phyloP scores from a whole-genome alignment of 2,113 vertebrate species.

The Onychorhynchus coronatus region DNA sequence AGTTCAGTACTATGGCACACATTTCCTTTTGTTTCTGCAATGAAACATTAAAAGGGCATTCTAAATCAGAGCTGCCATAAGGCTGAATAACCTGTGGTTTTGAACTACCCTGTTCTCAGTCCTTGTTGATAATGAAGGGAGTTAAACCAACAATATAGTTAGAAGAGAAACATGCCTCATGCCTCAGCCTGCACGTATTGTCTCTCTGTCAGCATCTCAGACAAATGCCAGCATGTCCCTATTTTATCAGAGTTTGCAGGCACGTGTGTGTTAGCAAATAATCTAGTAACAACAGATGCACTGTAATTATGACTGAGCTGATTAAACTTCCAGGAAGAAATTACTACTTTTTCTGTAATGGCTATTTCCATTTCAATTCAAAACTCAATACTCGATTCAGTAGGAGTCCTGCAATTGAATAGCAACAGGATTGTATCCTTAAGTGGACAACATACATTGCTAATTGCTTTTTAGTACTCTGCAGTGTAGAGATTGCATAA shows the following conservation, averaged over 20 bases:
- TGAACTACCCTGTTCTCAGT: background rate
- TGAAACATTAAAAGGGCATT: background rate
- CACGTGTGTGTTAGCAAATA: constrained; percentile 20
- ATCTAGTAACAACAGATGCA: constrained; percentile 30
- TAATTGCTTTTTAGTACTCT: background rate
- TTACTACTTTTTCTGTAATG: background rate
- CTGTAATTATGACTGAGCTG: constrained; percentile 1
- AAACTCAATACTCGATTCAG: background rate
- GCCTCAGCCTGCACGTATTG: background rate
- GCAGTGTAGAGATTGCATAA: accelerated
- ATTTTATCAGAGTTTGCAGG: background rate
- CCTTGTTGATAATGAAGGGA: background rate
- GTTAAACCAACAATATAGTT: background rate
- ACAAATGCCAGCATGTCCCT: background rate
- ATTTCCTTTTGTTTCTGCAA: constrained; percentile 3
- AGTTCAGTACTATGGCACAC: background rate
- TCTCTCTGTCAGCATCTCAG: background rate
- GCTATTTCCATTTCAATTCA: background rate
- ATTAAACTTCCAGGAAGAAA: constrained; percentile 36
- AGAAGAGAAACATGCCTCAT: background rate
- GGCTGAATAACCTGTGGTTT: background rate
- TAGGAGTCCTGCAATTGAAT: background rate
- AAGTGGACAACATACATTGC: background rate
- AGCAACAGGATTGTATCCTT: background rate
- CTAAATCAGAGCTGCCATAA: background rate